Percentiles rank a stretch among this genome's conserved stretches.
Conservation (phyloP, 2,797 vertebrate genomes). For the Sebastes miniatus region DNA sequence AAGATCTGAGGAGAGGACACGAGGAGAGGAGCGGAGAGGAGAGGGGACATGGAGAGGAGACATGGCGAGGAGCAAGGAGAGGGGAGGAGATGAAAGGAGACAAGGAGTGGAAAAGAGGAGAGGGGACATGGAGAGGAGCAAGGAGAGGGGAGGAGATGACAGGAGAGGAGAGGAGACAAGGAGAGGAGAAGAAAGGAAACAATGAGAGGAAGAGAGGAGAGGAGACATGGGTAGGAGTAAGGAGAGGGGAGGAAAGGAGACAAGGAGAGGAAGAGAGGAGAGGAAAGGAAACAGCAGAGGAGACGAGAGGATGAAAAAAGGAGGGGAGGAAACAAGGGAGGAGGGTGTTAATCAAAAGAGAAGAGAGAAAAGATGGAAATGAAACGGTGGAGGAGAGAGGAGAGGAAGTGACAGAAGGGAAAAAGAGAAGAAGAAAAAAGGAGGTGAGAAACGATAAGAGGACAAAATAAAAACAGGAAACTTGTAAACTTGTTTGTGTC, state of each 20-base stretch:
- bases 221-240: too few species aligned
- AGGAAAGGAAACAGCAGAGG: not conserved
- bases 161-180: not conserved
- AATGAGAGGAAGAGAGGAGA: too few species aligned
- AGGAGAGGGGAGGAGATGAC: not conserved
- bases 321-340: not conserved
- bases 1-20: conserved; percentile 86
- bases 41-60: too few species aligned
- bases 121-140: too few species aligned
- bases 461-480: not conserved
- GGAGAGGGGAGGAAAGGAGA: not conserved
- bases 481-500: not conserved
- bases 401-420: too few species aligned
- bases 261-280: not conserved
- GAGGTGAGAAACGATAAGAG: not conserved
- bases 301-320: not conserved
- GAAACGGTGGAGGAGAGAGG: not conserved
- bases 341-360: not conserved
- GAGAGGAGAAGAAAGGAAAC: not conserved
- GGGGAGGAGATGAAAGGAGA: not conserved
- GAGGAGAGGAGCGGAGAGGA: fast-evolving
- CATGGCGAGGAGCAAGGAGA: too few species aligned
- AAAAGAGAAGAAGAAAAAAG: not conserved
- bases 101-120: too few species aligned
- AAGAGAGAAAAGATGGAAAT: too few species aligned